Percentiles rank a stretch among this genome's conserved stretches.
These are phyloP conservation scores for Drosophila nr. medialis DNA, from an alignment of 2,888 invertebrate genomes.

Conservation along the genomic window DNA sequence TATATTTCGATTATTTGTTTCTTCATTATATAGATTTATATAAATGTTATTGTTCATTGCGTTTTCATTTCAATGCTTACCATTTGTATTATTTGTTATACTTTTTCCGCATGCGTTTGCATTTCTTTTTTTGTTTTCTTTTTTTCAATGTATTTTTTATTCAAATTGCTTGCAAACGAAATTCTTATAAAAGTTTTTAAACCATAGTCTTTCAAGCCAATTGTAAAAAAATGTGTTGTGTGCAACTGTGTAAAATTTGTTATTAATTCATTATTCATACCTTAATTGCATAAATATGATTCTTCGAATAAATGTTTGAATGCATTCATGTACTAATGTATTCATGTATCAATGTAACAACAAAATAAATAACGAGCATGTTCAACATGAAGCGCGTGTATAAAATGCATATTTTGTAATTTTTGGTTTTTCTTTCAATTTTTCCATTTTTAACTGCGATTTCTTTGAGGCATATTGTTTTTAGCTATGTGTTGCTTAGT, in stretches of 20 bases:
- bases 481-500: slow-evolving; percentile 43
- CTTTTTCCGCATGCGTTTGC: slow-evolving; percentile 17
- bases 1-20: slow-evolving; percentile 70
- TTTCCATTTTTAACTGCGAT: slow-evolving; percentile 44
- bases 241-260: slow-evolving; percentile 49
- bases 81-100: slow-evolving; percentile 42
- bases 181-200: slow-evolving; percentile 56
- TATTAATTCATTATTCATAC: slow-evolving; percentile 32
- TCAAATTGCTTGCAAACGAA: slow-evolving; percentile 67
- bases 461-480: slow-evolving; percentile 56
- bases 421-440: not conserved
- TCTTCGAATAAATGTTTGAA: slow-evolving; percentile 26
- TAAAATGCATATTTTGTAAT: slow-evolving; percentile 67
- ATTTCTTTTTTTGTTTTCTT: slow-evolving; percentile 27
- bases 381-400: slow-evolving; percentile 68
- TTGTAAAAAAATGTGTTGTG: slow-evolving; percentile 58
- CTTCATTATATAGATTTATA: slow-evolving; percentile 66
- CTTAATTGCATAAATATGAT: slow-evolving; percentile 46
- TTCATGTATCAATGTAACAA: slow-evolving; percentile 55
- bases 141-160: slow-evolving; percentile 36
- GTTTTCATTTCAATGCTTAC: slow-evolving; percentile 63
- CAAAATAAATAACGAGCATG: slow-evolving; percentile 70
- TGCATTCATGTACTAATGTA: slow-evolving; percentile 35
- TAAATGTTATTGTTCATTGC: slow-evolving; percentile 73
- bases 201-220: slow-evolving; percentile 56